A percentile compares a stretch with the other conserved stretches of the same genome.
These are phyloP conservation scores for Melanostigma gelatinosum DNA, from an alignment of 2,113 vertebrate species.

Conservation along the genomic window DNA sequence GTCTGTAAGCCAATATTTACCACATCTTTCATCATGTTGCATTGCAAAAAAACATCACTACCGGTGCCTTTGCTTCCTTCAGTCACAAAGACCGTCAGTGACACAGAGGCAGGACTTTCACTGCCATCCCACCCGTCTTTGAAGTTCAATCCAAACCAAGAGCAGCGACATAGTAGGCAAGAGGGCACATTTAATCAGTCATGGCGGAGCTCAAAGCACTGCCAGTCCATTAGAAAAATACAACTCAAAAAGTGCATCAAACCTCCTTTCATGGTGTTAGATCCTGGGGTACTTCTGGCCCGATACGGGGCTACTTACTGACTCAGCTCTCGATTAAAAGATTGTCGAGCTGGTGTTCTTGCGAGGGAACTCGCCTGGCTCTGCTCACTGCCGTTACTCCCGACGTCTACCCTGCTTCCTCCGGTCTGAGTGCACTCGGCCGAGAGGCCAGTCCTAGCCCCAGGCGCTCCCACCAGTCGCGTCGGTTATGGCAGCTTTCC, in stretches of 20 bases:
- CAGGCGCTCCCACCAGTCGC: too few species aligned
- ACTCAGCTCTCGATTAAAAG: too few species aligned
- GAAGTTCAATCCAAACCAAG: slow-evolving; percentile 66
- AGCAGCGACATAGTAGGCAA: slow-evolving; percentile 50
- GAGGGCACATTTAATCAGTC: slow-evolving; percentile 66
- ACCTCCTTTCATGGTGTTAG: slow-evolving; percentile 41
- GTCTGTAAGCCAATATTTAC: slow-evolving; percentile 6
- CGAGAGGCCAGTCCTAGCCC: too few species aligned
- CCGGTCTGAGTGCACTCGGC: too few species aligned
- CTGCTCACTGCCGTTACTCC: too few species aligned
- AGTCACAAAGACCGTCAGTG: slow-evolving; percentile 39
- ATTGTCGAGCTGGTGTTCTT: too few species aligned
- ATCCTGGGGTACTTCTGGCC: too few species aligned
- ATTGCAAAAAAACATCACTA: slow-evolving; percentile 17
- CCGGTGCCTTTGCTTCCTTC: slow-evolving; percentile 19
- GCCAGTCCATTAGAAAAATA: slow-evolving; percentile 38
- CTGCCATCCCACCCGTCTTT: slow-evolving; percentile 49
- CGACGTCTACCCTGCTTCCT: too few species aligned
- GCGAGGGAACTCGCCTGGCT: too few species aligned
- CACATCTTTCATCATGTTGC: slow-evolving; percentile 33
- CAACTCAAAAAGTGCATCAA: slow-evolving; percentile 35
- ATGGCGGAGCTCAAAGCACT: slow-evolving; percentile 48
- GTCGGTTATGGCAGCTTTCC: too few species aligned
- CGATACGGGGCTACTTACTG: too few species aligned
- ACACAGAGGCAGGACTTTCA: slow-evolving; percentile 46